phyloP scores from a whole-genome alignment of 2,888 invertebrate species.

The Drosophila atroscutellata region DNA sequence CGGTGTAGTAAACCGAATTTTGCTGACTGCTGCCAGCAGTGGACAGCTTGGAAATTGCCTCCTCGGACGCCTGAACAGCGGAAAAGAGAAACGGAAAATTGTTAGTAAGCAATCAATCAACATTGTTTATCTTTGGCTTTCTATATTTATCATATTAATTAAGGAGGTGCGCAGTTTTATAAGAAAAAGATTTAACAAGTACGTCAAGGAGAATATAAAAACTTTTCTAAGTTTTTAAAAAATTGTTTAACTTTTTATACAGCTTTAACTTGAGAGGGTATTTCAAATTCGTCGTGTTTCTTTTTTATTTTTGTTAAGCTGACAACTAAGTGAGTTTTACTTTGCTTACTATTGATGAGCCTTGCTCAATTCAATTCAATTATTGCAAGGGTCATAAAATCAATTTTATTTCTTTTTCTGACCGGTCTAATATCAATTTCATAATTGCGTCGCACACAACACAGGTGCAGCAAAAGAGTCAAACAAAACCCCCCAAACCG shows the following conservation, averaged over 20 bases:
- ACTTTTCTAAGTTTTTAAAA: too few species aligned
- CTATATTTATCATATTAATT: background rate
- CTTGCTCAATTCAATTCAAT: slow-evolving; percentile 36
- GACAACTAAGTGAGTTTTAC: background rate
- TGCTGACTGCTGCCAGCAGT: slow-evolving; percentile 91
- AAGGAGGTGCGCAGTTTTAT: too few species aligned
- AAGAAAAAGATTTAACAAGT: background rate
- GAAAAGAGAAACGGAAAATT: background rate
- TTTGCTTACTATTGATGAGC: slow-evolving; percentile 17
- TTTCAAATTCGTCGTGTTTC: background rate
- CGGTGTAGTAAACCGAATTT: slow-evolving; percentile 93
- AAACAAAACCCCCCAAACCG: slow-evolving; percentile 4
- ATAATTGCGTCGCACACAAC: slow-evolving; percentile 70
- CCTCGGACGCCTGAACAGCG: slow-evolving; percentile 94
- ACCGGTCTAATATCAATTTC: slow-evolving; percentile 69
- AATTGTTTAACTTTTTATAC: background rate
- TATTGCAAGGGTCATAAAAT: slow-evolving; percentile 58
- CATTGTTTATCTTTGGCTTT: background rate
- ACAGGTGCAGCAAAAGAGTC: slow-evolving; percentile 26
- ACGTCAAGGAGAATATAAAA: too few species aligned
- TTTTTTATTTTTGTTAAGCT: background rate
- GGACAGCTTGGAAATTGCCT: slow-evolving; percentile 95
- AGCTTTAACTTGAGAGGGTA: background rate
- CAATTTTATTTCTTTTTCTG: slow-evolving; percentile 57
- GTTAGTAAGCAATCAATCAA: background rate